Evolutionary conservation across 2,113 vertebrate genomes (phyloP).

Genomic region (Circaetus gallicus): DNA sequence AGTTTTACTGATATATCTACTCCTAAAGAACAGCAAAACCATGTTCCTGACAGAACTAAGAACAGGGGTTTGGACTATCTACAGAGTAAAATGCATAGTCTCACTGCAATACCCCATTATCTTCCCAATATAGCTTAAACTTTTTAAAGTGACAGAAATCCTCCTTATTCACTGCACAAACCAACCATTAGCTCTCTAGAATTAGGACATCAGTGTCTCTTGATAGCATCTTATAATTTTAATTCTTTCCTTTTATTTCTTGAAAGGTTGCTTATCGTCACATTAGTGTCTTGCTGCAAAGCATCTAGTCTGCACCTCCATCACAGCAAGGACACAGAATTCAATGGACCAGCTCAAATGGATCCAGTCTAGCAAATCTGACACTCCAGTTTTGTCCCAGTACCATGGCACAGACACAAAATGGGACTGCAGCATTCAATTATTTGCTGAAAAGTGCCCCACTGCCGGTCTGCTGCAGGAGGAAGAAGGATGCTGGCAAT

Average conservation of each 20-base stretch:
- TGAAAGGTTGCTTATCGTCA: not conserved
- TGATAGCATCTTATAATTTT: not conserved
- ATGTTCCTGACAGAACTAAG: not conserved
- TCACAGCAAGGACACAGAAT: not conserved
- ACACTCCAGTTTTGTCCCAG: not conserved
- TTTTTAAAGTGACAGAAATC: not conserved
- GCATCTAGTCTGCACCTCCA: not conserved
- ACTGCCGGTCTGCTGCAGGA: not conserved
- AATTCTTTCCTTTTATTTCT: not conserved
- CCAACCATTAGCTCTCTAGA: not conserved
- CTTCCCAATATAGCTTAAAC: not conserved
- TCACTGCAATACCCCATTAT: not conserved
- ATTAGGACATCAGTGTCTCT: not conserved
- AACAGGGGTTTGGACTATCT: not conserved
- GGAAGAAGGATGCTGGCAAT: not conserved
- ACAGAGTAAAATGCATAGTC: not conserved
- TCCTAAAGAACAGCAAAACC: not conserved
- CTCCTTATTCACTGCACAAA: not conserved
- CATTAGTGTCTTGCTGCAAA: fast-evolving
- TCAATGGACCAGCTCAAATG: not conserved
- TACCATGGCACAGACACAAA: not conserved
- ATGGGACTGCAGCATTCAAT: not conserved
- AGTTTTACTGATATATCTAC: not conserved
- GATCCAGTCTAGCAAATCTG: not conserved
- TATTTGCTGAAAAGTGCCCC: not conserved